Conservation (phyloP, 1,140 invertebrate genomes). For the Hylaeus volcanicus region DNA sequence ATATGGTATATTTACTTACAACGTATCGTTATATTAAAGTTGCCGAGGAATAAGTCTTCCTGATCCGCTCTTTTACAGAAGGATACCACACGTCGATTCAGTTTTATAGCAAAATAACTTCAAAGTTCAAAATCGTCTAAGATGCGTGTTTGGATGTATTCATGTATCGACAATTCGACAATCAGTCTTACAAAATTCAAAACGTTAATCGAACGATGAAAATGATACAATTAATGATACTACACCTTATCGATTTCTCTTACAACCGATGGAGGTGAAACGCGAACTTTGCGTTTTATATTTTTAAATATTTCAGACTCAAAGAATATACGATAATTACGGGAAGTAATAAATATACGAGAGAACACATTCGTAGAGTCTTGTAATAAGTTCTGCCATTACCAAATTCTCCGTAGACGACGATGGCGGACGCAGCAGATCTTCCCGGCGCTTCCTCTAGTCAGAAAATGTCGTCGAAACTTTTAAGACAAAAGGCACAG, state of each 20-base stretch:
- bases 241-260: not conserved
- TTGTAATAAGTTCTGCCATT: conserved; percentile 25
- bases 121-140: not conserved
- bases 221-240: not conserved
- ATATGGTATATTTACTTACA: conserved; percentile 16
- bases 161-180: not conserved
- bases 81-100: not conserved
- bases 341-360: not conserved
- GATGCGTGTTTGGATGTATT: not conserved
- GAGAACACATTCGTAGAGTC: not conserved
- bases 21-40: not conserved
- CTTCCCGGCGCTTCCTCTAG: conserved; percentile 56
- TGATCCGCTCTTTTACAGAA: not conserved
- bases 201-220: conserved; percentile 21
- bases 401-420: conserved; percentile 21
- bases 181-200: conserved; percentile 7
- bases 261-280: not conserved
- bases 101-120: not conserved
- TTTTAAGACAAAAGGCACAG: conserved; percentile 84
- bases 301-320: not conserved
- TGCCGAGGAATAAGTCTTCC: not conserved
- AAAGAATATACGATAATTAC: not conserved
- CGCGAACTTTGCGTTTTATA: not conserved
- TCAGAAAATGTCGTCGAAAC: conserved; percentile 78
- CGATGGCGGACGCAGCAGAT: conserved; percentile 58